A percentile compares a stretch with the other conserved stretches of the same genome.
These are phyloP conservation scores for Dreissena rostriformis DNA, from an alignment of 1,140 invertebrate genomes.

Conservation along the genomic window DNA sequence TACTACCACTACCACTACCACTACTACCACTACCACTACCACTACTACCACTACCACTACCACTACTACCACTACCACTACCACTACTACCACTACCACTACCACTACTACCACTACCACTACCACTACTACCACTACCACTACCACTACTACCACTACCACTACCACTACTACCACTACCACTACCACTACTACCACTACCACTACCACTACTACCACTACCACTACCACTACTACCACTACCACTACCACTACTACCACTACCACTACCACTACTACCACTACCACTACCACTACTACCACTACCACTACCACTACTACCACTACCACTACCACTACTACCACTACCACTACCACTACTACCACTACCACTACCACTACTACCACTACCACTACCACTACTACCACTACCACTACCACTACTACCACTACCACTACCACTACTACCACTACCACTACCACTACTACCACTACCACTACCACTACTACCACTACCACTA, in stretches of 20 bases:
- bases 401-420: not conserved
- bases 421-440: not conserved
- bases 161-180: not conserved
- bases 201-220: not conserved
- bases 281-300: not conserved
- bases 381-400: not conserved
- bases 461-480: slow-evolving; percentile 1
- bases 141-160: too few relatives aligned
- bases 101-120: too few relatives aligned
- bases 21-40: not conserved
- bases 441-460: not conserved
- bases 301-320: not conserved
- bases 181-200: not conserved
- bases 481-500: not conserved
- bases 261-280: not conserved
- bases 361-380: not conserved
- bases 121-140: too few relatives aligned
- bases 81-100: not conserved
- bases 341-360: not conserved
- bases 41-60: not conserved
- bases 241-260: not conserved
- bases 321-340: not conserved
- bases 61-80: not conserved
- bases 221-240: not conserved
- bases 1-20: not conserved